phyloP scores from a whole-genome alignment of 35 echinoderm and acorn worm genomes.

The Apostichopus japonicus region DNA sequence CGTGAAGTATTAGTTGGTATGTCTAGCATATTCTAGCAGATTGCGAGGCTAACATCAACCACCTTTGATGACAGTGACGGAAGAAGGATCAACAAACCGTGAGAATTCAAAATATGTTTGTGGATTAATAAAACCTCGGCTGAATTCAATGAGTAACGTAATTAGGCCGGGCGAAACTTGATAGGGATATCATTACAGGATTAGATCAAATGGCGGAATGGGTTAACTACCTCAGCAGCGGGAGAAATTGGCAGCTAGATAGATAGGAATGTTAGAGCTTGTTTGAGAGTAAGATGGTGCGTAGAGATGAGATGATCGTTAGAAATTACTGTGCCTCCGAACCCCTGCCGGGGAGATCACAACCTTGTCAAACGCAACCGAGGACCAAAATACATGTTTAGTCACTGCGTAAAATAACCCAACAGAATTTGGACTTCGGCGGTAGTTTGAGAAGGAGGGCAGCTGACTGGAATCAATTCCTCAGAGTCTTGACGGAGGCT shows the following conservation, averaged over 20 bases:
- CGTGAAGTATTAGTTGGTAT: too few relatives aligned
- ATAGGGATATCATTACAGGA: not conserved
- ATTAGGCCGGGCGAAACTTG: not conserved
- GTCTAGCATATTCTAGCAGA: not conserved
- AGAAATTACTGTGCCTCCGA: not conserved
- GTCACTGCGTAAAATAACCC: too few relatives aligned
- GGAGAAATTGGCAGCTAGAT: not conserved
- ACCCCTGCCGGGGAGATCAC: too few relatives aligned
- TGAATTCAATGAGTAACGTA: slow-evolving; percentile 15
- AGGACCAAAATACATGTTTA: too few relatives aligned
- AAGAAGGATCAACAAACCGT: not conserved
- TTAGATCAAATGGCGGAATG: not conserved
- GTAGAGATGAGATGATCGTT: not conserved
- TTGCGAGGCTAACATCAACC: not conserved
- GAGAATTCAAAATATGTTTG: slow-evolving; percentile 14
- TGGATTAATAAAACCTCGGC: not conserved
- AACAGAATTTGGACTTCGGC: too few relatives aligned
- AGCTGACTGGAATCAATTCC: too few relatives aligned
- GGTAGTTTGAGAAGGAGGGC: too few relatives aligned
- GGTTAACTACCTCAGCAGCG: not conserved
- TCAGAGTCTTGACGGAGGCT: too few relatives aligned
- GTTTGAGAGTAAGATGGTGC: not conserved
- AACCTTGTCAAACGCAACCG: too few relatives aligned
- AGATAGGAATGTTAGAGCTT: not conserved
- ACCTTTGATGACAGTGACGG: not conserved